Evolutionary conservation across 2,888 invertebrate genomes (phyloP).

Genomic region (Agrotis ipsilon): DNA sequence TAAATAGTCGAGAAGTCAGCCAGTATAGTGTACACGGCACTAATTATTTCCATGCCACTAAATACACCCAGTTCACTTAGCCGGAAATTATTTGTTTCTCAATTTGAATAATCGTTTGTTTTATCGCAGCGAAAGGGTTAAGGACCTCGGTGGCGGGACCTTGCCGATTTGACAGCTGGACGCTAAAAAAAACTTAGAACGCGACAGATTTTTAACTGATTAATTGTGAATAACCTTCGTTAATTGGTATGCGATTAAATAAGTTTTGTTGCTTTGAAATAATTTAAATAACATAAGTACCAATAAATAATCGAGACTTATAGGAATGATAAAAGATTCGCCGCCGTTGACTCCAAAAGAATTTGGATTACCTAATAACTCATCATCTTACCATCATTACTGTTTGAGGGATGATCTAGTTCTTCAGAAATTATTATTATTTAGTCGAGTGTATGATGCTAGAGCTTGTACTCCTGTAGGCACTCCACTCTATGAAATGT

Average conservation of each 20-base stretch:
- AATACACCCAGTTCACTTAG: slow-evolving; percentile 72
- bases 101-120: slow-evolving; percentile 82
- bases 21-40: slow-evolving; percentile 72
- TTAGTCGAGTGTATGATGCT: slow-evolving; percentile 6
- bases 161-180: slow-evolving; percentile 68
- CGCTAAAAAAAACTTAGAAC: slow-evolving; percentile 44
- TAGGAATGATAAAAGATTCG: too few relatives aligned
- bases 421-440: slow-evolving; percentile 5
- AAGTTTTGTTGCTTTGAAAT: slow-evolving; percentile 19
- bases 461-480: slow-evolving; percentile 15
- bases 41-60: slow-evolving; percentile 84
- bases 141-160: slow-evolving; percentile 77
- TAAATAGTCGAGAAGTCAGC: slow-evolving; percentile 84
- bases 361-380: too few relatives aligned
- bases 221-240: slow-evolving; percentile 37
- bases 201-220: slow-evolving; percentile 48
- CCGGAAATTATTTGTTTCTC: slow-evolving; percentile 88
- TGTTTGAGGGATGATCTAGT: too few relatives aligned
- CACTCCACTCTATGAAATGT: slow-evolving; percentile 18
- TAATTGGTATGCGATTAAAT: slow-evolving; percentile 9
- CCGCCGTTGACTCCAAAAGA: too few relatives aligned
- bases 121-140: slow-evolving; percentile 80
- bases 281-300: too few relatives aligned
- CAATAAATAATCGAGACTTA: too few relatives aligned
- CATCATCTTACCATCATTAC: too few relatives aligned